Conservation (phyloP, 2,888 invertebrate genomes). For the Morinoia aosen region DNA sequence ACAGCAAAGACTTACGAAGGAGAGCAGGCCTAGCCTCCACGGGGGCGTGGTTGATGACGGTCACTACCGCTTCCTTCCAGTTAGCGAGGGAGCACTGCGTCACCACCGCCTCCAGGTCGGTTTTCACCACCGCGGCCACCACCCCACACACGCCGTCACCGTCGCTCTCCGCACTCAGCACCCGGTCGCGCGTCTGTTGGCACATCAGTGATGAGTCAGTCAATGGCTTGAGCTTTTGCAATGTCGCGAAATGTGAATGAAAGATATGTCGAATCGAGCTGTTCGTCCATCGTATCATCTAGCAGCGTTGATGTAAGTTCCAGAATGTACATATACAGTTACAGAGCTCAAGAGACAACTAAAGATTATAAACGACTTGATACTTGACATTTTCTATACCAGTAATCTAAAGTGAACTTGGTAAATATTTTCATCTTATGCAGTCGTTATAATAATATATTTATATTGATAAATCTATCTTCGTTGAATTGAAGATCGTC, state of each 20-base stretch:
- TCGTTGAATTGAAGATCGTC: neutral
- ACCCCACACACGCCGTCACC: conserved; percentile 77
- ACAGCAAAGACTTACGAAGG: conserved; percentile 81
- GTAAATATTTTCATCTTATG: neutral
- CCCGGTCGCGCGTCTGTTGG: conserved; percentile 60
- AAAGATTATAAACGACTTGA: neutral
- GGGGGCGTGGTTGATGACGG: conserved; percentile 85
- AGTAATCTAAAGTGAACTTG: neutral
- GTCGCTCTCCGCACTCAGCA: conserved; percentile 76
- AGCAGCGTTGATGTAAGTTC: too few relatives aligned
- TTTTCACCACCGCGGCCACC: conserved; percentile 84
- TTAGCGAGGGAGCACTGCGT: conserved; percentile 81
- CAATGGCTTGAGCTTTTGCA: neutral
- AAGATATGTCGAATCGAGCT: neutral
- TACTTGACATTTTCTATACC: neutral
- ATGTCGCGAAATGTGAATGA: neutral
- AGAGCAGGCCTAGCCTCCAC: conserved; percentile 80
- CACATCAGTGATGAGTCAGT: too few relatives aligned
- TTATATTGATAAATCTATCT: neutral
- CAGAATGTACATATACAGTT: too few relatives aligned
- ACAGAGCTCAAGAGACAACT: neutral
- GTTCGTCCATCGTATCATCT: too few relatives aligned
- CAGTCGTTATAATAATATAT: neutral
- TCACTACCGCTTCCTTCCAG: conserved; percentile 90
- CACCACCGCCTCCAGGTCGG: conserved; percentile 82